Conservation (phyloP, 2,888 invertebrate genomes). For the Noctua fimbriata region DNA sequence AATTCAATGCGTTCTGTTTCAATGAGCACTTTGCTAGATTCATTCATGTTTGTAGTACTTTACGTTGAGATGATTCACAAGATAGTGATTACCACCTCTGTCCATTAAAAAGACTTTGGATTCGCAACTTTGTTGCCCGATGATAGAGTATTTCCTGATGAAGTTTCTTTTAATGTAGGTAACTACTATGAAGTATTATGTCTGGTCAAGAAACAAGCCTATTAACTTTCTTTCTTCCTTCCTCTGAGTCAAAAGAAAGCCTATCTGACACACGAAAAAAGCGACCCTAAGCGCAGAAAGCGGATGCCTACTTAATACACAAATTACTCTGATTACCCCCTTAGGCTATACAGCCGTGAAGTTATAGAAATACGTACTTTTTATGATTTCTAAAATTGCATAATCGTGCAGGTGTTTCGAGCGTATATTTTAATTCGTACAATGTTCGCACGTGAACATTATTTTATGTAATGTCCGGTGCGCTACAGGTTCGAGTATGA, state of each 20-base stretch:
- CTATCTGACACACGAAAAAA: conserved; percentile 35
- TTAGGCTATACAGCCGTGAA: conserved; percentile 52
- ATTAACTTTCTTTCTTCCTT: conserved; percentile 40
- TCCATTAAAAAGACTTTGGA: conserved; percentile 17
- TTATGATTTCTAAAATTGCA: conserved; percentile 65
- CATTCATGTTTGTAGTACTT: background rate
- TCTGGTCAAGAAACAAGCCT: conserved; percentile 3
- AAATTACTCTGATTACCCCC: conserved; percentile 59
- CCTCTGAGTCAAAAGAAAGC: conserved; percentile 42
- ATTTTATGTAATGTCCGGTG: conserved; percentile 63
- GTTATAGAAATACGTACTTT: conserved; percentile 62
- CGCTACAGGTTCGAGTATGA: conserved; percentile 17
- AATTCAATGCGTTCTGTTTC: conserved; percentile 1
- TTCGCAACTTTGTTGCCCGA: background rate
- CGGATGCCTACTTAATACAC: conserved; percentile 40
- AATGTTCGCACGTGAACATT: conserved; percentile 53
- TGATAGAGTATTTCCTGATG: background rate
- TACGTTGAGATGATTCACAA: background rate
- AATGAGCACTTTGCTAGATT: background rate
- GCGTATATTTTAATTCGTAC: conserved; percentile 55
- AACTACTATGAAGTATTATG: conserved; percentile 5
- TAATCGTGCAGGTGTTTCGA: conserved; percentile 57
- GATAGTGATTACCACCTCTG: background rate
- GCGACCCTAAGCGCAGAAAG: conserved; percentile 39
- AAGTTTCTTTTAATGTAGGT: conserved; percentile 8